Base-by-base conservation (phyloP, 2,113 vertebrate species). In the Labeo rohita region DNA sequence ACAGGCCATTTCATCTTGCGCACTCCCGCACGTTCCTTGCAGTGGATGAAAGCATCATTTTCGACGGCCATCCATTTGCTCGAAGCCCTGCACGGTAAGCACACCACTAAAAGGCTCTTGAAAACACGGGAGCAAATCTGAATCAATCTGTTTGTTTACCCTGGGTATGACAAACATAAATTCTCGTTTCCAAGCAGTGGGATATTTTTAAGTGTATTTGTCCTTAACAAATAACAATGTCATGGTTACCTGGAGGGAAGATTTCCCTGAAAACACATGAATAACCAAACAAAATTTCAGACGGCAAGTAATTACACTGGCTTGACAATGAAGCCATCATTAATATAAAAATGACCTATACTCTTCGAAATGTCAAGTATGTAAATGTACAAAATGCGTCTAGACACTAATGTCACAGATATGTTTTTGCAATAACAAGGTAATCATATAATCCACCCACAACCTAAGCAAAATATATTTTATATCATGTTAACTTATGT, bases 261-360 rank as follows among this genome's bases (percentile, higher is more conserved):
- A 88, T 90, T 80, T 93, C 91, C 90, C 92, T 88, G 89, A 88
- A 92, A 91, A 90, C 88, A 90, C 92, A 94, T 94, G 92, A 94
- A 94, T 94, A 94, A 93, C 92, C 91, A 91, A 88, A 94, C 94
- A 91, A 92, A 93, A 93, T 94, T 92, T 93, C 94, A 92, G 90
- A 91, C 90, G 89, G 56, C 47, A 90, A 91, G 92, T 23, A 45
- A 18, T 49, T 18, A 43, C 34, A 49, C 8, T 12, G 16, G 76
- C 10, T 80, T 23, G 56, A 45, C 28, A 23, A 80, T 45, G 18
- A 81, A 66, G 45, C 12, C 78, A 80, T 12, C 4, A 80, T 80
- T 1, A 28, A 65, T 28, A 68, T 81, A 49, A 65, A 81, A 34
- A 59, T 43, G 36, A 63, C 39, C 21, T 59, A 43, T 23, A n/a